Evolutionary conservation across 2,113 vertebrate species (phyloP).

Genomic region (Apteryx mantelli): DNA sequence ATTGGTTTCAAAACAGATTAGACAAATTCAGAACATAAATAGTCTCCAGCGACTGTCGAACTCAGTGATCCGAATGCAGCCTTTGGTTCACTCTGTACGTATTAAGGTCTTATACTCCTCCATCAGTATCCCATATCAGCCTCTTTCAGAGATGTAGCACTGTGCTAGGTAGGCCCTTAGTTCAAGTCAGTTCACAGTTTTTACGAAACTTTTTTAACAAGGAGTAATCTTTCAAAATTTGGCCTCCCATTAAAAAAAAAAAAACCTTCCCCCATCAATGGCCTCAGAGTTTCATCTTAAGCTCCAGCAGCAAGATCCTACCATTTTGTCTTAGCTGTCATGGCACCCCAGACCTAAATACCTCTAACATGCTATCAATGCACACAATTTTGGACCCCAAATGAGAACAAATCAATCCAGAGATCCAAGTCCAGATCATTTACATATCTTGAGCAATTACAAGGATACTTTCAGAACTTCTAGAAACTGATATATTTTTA

Average conservation of each 20-base stretch:
- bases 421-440: background rate
- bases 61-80: background rate
- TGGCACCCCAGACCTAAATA: background rate
- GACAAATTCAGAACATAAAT: background rate
- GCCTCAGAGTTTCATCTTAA: background rate
- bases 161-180: background rate
- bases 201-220: background rate
- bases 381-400: background rate
- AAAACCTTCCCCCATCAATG: background rate
- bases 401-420: background rate
- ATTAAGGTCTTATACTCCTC: background rate
- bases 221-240: background rate
- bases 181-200: background rate
- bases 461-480: background rate
- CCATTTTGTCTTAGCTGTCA: background rate
- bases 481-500: background rate
- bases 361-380: background rate
- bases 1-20: background rate
- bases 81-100: background rate
- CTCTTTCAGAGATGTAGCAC: background rate
- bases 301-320: background rate
- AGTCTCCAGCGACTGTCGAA: background rate
- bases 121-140: background rate
- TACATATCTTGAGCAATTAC: background rate
- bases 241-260: background rate